Evolutionary conservation across 2,797 vertebrate genomes (phyloP).

Genomic region (Sebastiscus tertius): DNA sequence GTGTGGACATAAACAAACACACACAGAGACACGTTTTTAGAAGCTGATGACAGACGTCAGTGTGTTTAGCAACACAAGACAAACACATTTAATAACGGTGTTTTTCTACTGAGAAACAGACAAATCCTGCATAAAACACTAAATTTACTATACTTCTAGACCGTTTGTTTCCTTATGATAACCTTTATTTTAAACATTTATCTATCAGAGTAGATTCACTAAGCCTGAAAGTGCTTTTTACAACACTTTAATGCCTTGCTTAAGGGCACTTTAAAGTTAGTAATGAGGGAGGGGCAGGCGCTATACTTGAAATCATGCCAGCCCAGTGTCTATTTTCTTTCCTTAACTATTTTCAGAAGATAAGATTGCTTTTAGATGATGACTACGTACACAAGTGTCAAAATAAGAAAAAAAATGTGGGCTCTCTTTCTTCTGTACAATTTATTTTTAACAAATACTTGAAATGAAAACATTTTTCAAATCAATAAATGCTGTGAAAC

Average conservation of each 20-base stretch:
- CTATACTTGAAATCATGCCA: background rate
- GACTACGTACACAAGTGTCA: background rate
- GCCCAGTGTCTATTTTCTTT: background rate
- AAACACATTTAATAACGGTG: conserved; percentile 3
- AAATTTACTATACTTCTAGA: background rate
- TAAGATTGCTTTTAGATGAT: background rate
- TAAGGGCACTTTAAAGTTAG: no score
- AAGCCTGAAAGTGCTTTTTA: background rate
- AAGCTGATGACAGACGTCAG: conserved; percentile 24
- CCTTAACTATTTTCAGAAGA: background rate
- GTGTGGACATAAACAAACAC: conserved; percentile 20
- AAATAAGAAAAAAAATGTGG: background rate
- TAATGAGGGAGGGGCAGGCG: no score
- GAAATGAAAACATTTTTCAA: background rate
- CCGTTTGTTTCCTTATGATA: background rate
- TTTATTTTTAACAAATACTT: background rate
- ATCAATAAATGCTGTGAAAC: background rate
- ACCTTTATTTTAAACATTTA: background rate
- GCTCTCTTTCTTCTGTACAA: background rate
- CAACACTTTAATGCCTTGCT: no score
- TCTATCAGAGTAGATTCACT: background rate
- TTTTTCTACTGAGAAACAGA: background rate
- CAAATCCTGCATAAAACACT: background rate
- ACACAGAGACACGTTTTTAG: conserved; percentile 24
- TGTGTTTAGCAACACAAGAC: background rate